Conservation (phyloP, 2,113 vertebrate genomes). For the Okapia johnstoni region DNA sequence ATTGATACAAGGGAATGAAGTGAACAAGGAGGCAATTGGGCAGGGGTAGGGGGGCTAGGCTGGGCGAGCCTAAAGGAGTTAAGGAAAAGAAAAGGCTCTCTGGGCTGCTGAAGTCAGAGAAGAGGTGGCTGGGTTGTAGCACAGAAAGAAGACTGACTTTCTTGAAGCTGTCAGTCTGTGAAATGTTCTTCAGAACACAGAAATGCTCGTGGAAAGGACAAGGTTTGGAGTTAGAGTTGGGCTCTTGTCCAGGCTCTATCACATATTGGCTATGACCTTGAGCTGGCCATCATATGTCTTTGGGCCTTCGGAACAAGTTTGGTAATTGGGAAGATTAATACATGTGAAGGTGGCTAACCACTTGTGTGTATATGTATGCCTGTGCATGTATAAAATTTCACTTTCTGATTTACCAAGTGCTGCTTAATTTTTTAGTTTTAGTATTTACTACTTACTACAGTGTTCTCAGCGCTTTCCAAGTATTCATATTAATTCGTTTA, state of each 20-base stretch:
- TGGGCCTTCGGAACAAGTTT: background rate
- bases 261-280: background rate
- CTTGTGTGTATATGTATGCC: background rate
- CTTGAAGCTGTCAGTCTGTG: background rate
- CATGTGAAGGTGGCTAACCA: background rate
- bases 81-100: background rate
- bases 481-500: background rate
- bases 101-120: background rate
- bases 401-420: background rate
- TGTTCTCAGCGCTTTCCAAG: background rate
- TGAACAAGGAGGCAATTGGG: background rate
- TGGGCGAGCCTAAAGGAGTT: background rate
- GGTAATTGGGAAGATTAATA: background rate
- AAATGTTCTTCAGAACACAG: background rate
- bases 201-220: background rate
- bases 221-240: background rate
- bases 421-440: background rate
- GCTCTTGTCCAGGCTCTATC: background rate
- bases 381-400: background rate
- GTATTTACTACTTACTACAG: background rate
- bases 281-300: background rate
- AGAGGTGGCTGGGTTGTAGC: background rate
- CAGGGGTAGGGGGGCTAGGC: fast-evolving
- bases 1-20: background rate
- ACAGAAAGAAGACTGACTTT: background rate